These are phyloP conservation scores for Hydrophis major DNA, from an alignment of 2,797 vertebrate genomes.

Conservation along the genomic window DNA sequence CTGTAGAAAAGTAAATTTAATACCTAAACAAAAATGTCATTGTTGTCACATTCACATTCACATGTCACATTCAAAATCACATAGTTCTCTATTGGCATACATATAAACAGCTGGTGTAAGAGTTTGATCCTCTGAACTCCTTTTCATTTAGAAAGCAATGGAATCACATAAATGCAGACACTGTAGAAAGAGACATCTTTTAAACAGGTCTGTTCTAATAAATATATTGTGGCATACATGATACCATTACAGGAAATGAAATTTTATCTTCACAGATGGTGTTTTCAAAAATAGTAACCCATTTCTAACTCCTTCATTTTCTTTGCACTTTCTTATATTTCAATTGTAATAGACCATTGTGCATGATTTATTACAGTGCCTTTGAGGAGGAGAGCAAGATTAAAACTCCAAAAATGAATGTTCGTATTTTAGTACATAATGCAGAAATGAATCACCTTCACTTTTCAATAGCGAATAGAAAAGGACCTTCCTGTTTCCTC, in stretches of 20 bases:
- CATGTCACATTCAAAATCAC: background rate
- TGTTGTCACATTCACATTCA: too few species aligned
- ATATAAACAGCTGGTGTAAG: background rate
- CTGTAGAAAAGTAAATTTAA: background rate
- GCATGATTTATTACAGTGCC: slow-evolving; percentile 40
- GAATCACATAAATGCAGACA: slow-evolving; percentile 18
- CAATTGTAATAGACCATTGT: slow-evolving; percentile 44
- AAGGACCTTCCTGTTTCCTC: background rate
- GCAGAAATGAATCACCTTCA: slow-evolving; percentile 24
- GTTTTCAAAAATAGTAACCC: slow-evolving; percentile 46
- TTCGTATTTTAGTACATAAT: slow-evolving; percentile 43
- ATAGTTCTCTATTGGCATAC: background rate
- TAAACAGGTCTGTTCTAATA: slow-evolving; percentile 16
- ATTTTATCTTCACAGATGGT: slow-evolving; percentile 28
- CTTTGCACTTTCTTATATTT: slow-evolving; percentile 26
- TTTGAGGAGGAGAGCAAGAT: slow-evolving; percentile 26
- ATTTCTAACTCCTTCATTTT: slow-evolving; percentile 41
- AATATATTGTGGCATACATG: slow-evolving; percentile 34
- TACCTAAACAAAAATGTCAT: background rate
- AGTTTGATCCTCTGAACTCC: slow-evolving; percentile 57
- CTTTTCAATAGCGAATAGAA: slow-evolving; percentile 33
- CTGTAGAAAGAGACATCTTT: slow-evolving; percentile 36
- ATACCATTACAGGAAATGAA: slow-evolving; percentile 32
- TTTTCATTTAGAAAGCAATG: slow-evolving; percentile 45
- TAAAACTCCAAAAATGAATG: slow-evolving; percentile 38